Conservation (phyloP, 2,888 invertebrate species). For the Lumbricus terrestris region DNA sequence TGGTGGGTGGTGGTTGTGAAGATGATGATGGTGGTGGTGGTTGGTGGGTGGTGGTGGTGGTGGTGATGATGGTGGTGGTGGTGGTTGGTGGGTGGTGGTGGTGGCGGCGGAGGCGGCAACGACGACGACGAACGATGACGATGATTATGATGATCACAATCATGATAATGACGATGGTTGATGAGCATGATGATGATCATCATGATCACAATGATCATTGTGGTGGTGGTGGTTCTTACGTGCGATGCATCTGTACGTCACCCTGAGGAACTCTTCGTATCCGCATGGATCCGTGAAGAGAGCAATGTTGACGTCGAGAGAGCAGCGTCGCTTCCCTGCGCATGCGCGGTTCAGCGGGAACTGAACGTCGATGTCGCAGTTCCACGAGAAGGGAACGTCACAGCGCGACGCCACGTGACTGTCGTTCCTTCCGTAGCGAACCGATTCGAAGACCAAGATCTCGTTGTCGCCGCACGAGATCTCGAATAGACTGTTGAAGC, state of each 20-base stretch:
- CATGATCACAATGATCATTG: too few species aligned
- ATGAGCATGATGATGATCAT: too few species aligned
- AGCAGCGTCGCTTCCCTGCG: constrained; percentile 35
- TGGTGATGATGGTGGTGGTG: too few species aligned
- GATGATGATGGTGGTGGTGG: too few species aligned
- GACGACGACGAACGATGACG: too few species aligned
- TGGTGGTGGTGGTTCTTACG: too few species aligned
- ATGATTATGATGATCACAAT: too few species aligned
- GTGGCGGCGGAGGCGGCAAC: too few species aligned
- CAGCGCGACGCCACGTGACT: constrained; percentile 34
- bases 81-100: too few species aligned
- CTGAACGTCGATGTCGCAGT: constrained; percentile 39
- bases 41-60: too few species aligned
- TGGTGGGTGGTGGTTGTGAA: too few species aligned
- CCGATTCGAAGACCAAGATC: constrained; percentile 18
- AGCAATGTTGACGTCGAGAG: constrained; percentile 34
- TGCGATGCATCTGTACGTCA: constrained; percentile 37
- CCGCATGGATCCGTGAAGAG: constrained; percentile 41
- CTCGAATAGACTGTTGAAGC: constrained; percentile 17
- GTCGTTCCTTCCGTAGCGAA: constrained; percentile 36
- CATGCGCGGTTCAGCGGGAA: constrained; percentile 37
- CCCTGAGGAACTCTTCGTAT: constrained; percentile 39
- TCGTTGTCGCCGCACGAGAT: constrained; percentile 14
- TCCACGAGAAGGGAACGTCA: constrained; percentile 28
- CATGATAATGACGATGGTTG: too few species aligned